phyloP scores from a whole-genome alignment of 2,888 invertebrate species.

The Monochamus alternatus region DNA sequence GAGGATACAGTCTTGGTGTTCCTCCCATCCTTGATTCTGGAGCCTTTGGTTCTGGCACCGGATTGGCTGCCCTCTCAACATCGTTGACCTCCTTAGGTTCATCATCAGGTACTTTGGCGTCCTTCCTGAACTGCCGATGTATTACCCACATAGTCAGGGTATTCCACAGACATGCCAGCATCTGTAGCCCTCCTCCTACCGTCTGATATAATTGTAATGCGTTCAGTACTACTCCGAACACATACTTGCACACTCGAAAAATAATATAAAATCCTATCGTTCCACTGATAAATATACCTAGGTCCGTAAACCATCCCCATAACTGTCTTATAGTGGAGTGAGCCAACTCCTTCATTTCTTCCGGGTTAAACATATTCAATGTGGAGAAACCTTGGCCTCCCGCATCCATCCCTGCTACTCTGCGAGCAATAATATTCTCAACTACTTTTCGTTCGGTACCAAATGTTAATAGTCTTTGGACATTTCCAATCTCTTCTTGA shows the following conservation, averaged over 20 bases:
- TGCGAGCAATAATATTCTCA: constrained; percentile 45
- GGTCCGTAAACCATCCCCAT: constrained; percentile 44
- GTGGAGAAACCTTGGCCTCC: constrained; percentile 41
- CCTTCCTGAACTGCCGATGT: neutral
- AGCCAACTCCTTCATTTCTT: constrained; percentile 45
- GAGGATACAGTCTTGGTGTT: neutral
- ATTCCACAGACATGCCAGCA: constrained; percentile 41
- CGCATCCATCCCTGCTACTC: constrained; percentile 42
- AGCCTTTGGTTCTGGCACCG: neutral
- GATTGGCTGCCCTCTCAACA: neutral
- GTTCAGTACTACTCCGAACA: constrained; percentile 35
- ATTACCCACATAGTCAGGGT: constrained; percentile 39
- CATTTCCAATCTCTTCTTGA: constrained; percentile 45
- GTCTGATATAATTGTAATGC: constrained; percentile 41
- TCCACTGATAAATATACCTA: constrained; percentile 40
- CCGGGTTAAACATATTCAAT: constrained; percentile 38
- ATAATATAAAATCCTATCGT: constrained; percentile 44
- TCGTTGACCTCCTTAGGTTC: neutral
- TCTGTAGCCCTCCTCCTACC: constrained; percentile 34
- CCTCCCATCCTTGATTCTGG: neutral
- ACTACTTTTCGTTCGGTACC: constrained; percentile 46
- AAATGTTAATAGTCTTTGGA: constrained; percentile 40
- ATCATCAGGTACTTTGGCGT: neutral
- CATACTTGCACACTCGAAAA: constrained; percentile 37
- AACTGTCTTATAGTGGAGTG: constrained; percentile 37